Evolutionary conservation across 2,888 invertebrate species (phyloP).

Genomic region (Pyrrhia umbra): DNA sequence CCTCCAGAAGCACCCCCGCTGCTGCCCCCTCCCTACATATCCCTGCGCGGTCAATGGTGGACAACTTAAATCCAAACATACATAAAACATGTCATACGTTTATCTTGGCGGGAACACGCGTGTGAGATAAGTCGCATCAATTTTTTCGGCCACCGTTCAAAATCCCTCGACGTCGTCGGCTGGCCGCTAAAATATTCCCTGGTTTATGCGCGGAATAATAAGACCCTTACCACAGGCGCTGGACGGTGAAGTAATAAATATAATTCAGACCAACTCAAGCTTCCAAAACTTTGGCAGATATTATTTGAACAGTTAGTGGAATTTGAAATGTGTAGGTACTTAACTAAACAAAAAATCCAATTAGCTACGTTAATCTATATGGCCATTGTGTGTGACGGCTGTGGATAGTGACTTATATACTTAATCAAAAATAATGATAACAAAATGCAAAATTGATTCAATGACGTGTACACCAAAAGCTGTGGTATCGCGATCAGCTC

Average conservation of each 20-base stretch:
- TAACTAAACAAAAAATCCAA: background rate
- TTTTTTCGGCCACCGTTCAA: conserved; percentile 84
- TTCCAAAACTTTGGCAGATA: conserved; percentile 1
- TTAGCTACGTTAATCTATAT: background rate
- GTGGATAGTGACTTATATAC: background rate
- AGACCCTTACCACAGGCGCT: conserved; percentile 64
- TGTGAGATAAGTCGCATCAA: conserved; percentile 86
- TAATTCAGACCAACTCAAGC: conserved; percentile 15
- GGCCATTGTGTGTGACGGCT: too few species aligned
- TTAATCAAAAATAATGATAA: conserved; percentile 1
- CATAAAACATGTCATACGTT: conserved; percentile 82
- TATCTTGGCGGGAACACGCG: conserved; percentile 75
- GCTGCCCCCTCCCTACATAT: conserved; percentile 22
- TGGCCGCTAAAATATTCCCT: conserved; percentile 83
- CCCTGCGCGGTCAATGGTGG: conserved; percentile 41
- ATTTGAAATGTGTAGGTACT: conserved; percentile 1
- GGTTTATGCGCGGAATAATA: conserved; percentile 87
- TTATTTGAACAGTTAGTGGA: too few species aligned
- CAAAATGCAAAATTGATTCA: conserved; percentile 39
- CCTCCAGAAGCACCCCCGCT: conserved; percentile 22
- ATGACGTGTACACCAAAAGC: conserved; percentile 40
- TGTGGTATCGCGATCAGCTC: conserved; percentile 56
- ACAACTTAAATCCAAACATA: conserved; percentile 68
- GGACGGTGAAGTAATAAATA: conserved; percentile 55
- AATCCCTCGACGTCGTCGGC: conserved; percentile 84